Base-by-base conservation (phyloP, 2,888 invertebrate genomes). In the Cordylochernes scorpioides region DNA sequence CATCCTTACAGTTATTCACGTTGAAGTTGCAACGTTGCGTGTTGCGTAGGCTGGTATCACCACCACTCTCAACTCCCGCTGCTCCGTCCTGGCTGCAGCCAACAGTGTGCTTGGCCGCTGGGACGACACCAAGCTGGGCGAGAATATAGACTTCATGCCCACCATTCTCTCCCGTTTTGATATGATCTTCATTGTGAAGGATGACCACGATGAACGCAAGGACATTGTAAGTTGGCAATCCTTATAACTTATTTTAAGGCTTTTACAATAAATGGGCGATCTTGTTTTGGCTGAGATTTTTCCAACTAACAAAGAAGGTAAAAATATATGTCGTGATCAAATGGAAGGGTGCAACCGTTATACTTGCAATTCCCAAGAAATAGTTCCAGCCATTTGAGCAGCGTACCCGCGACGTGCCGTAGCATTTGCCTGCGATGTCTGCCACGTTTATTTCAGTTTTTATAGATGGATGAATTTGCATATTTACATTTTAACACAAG, bases 131-230 rank as follows among this genome's bases (percentile, higher is more conserved):
- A 88, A 88, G 54, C 88, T 86, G 2, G 86, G 80, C 43, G 84
- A 86, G 45, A 97, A 97, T 53, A 94, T 97, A 39, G 88, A 97
- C 56, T 99, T 99, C 51, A 82, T 97, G 82, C 97, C 97, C 4
- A 97, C 97, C n/a, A 99, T 97, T 53, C 62, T 97, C 33, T 94
- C 97, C 0, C 69, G 97, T 55, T 99, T 99, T 53, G 97, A 99
- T 55, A 94, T 86, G 84, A 99, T 99, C 45, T 99, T 91, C 54
- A 84, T 99, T 46, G 80, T 97, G 1, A 97, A 94, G 54, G 97
- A 97, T 56, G 75, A 82, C 41, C 91, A 94, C 48, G 71, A 86
- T 48, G 70, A 77, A 51, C 53, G 59, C 5, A 64, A 75, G 37
- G 97, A 97, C 54, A 72, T 73, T 43, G 77, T 77, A 52, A 62